Evolutionary conservation across 2,113 vertebrate genomes (phyloP), one percentile per base, ranked within the genome.

Genomic region (Nasalis larvatus): DNA sequence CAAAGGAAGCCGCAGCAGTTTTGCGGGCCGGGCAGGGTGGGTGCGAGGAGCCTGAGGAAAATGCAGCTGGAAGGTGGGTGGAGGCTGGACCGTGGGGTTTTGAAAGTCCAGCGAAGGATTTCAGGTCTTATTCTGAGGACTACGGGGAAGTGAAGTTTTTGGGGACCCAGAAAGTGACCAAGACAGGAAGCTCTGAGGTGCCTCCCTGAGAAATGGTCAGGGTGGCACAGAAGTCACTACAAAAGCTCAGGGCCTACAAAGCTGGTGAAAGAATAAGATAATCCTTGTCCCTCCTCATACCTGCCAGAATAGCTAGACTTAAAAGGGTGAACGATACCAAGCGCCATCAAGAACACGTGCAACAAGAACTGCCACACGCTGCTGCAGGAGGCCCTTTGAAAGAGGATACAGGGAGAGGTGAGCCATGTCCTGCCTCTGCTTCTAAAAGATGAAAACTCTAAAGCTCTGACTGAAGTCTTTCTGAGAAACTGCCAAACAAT

Each of bases 21-120:
- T 18, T n/a, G 42, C 14, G 4, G 56, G 56, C 2, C 1, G 17
- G 16, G 1, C 10, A 1, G 3, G 56, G 10, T 0, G 0, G 30
- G 4, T 18, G 40, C 8, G 4, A 35, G 42, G 78, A 17, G 21
- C 42, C 23, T 9, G 37, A 45, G 30, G 47, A 58, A 66, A n/a
- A 18, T 3, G 3, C 3, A 20, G 30, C 4, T 56, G 69, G 49
- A 73, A 52, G 23, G n/a, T 81, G 54, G 56, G 56, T 0, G 10
- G 17, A 23, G 78, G 54, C 42, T 32, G 7, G 37, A 30, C 23
- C 0, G 11, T 14, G 6, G 63, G 58, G 56, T 54, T 30, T 66
- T 23, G 2, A 13, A 66, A 37, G 52, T 40, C 47, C 27, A 18
- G 7, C 0, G 23, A 60, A 83, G 81, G 52, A 35, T 73, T 77